A percentile compares a stretch with the other conserved stretches of the same genome.
Conservation (phyloP, 2,888 invertebrate genomes). For the Micropterix aruncella region DNA sequence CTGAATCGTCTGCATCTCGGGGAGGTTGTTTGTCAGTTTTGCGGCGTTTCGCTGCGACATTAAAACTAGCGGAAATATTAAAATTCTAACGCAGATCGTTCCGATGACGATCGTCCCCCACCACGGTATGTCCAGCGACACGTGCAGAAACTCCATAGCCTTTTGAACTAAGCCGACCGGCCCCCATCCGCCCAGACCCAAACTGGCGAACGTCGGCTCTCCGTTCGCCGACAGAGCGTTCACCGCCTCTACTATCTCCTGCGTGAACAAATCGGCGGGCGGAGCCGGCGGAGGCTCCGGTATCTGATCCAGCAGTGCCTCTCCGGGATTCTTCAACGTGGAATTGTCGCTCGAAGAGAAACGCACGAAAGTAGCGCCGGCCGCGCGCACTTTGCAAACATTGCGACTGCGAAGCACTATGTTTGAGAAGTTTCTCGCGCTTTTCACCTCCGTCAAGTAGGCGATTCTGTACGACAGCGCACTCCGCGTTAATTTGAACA, state of each 20-base stretch:
- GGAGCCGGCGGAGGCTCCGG: slow-evolving; percentile 35
- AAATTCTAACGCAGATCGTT: slow-evolving; percentile 60
- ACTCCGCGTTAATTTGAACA: background rate
- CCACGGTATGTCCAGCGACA: slow-evolving; percentile 79
- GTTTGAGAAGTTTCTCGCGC: background rate
- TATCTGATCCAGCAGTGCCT: slow-evolving; percentile 23
- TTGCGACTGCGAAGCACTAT: background rate
- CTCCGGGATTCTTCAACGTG: slow-evolving; percentile 8
- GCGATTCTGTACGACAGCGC: background rate
- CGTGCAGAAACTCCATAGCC: slow-evolving; percentile 70
- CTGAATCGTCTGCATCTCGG: slow-evolving; percentile 73
- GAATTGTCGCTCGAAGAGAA: background rate
- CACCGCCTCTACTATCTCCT: slow-evolving; percentile 24
- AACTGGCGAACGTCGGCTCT: slow-evolving; percentile 64
- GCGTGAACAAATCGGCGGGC: slow-evolving; percentile 18
- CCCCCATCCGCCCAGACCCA: slow-evolving; percentile 72
- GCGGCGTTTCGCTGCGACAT: slow-evolving; percentile 68
- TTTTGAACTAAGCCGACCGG: slow-evolving; percentile 75
- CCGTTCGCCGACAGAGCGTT: slow-evolving; percentile 38
- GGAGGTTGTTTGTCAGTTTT: slow-evolving; percentile 70
- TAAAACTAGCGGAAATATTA: slow-evolving; percentile 78
- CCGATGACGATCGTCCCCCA: slow-evolving; percentile 76
- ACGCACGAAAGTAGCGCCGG: background rate
- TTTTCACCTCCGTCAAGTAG: background rate
- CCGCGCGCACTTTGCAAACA: background rate